phyloP scores from a whole-genome alignment of 2,888 invertebrate genomes.

The Drosophila nr. fundita region DNA sequence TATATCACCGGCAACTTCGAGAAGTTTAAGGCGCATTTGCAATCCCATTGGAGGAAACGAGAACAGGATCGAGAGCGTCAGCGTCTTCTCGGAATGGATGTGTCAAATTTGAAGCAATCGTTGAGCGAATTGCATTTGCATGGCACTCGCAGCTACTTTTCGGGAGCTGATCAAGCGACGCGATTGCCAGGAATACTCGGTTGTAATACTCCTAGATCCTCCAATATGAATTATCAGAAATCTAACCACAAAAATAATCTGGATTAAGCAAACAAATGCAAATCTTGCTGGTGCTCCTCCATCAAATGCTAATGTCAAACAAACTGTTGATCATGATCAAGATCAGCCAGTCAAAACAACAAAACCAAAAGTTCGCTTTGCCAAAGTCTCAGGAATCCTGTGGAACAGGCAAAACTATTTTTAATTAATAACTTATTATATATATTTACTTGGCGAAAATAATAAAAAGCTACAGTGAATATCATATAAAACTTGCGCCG shows the following conservation, averaged over 20 bases:
- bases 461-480: too few species aligned
- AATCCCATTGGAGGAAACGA: constrained; percentile 27
- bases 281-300: background rate
- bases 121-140: constrained; percentile 20
- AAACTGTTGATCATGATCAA: background rate
- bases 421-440: background rate
- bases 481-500: too few species aligned
- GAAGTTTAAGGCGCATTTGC: constrained; percentile 31
- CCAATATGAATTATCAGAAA: background rate
- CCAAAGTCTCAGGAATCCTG: background rate
- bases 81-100: too few species aligned
- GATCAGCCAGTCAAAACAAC: background rate
- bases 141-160: background rate
- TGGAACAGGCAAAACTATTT: background rate
- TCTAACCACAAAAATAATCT: background rate
- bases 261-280: background rate
- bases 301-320: background rate
- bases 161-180: background rate
- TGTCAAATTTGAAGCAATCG: background rate
- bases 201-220: background rate
- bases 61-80: background rate
- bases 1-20: constrained; percentile 12
- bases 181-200: background rate
- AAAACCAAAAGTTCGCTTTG: constrained; percentile 8
- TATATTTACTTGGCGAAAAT: background rate